Conservation (phyloP, 2,113 vertebrate species). For the Otocyon megalotis region DNA sequence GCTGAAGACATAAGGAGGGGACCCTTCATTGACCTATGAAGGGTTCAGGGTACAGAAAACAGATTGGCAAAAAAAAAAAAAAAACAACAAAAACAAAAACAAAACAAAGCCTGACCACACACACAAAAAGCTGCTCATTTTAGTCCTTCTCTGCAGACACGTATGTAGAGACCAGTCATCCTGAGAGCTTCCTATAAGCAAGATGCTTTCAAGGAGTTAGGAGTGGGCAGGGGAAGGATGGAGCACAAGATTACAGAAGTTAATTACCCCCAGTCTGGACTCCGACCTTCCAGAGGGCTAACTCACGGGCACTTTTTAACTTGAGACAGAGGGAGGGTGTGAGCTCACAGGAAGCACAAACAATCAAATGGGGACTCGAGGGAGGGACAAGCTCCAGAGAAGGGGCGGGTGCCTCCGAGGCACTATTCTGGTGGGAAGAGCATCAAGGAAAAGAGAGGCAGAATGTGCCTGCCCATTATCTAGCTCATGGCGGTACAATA, state of each 20-base stretch:
- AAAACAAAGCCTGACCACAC: background rate
- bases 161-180: background rate
- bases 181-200: background rate
- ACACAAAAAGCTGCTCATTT: background rate
- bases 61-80: background rate
- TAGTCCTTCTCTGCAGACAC: background rate
- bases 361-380: background rate
- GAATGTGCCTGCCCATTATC: background rate
- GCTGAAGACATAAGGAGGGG: background rate
- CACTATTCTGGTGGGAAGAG: background rate
- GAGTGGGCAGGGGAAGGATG: background rate
- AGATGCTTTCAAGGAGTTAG: background rate
- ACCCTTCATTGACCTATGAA: background rate
- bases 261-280: background rate
- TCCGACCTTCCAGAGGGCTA: background rate
- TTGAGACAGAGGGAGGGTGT: background rate
- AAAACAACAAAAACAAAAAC: background rate
- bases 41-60: background rate
- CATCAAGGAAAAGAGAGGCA: background rate
- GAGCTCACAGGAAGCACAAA: slow-evolving; percentile 22
- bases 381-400: background rate
- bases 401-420: background rate
- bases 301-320: background rate
- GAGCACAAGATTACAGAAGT: slow-evolving; percentile 23
- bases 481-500: background rate